Percentiles rank a stretch among this genome's conserved stretches.
These are phyloP conservation scores for Ferrisia virgata DNA, from an alignment of 2,888 invertebrate species.

Conservation along the genomic window DNA sequence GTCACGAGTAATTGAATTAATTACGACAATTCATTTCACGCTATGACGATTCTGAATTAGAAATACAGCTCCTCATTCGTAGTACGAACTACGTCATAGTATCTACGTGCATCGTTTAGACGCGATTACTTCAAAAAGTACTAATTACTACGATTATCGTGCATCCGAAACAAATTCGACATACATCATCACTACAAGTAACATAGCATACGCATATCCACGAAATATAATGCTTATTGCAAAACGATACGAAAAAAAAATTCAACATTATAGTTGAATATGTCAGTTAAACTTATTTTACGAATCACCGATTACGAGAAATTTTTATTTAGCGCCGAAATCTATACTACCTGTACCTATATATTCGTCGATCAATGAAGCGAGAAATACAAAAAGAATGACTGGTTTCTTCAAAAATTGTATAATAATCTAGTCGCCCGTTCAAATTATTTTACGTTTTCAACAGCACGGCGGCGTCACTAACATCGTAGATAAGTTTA, in stretches of 20 bases:
- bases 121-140: background rate
- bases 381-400: constrained; percentile 23
- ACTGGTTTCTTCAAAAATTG: background rate
- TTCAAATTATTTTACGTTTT: background rate
- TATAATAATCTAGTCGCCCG: background rate
- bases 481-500: too few species aligned
- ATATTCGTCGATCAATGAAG: constrained; percentile 11
- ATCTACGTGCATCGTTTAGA: too few species aligned
- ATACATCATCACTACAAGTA: too few species aligned
- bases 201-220: background rate
- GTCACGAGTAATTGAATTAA: background rate
- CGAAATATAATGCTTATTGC: background rate
- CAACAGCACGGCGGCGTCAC: too few species aligned
- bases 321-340: constrained; percentile 12
- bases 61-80: too few species aligned
- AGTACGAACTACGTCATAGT: too few species aligned
- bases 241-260: background rate
- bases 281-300: constrained; percentile 21
- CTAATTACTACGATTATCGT: too few species aligned
- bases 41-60: background rate
- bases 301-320: constrained; percentile 11
- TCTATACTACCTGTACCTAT: too few species aligned
- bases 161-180: background rate
- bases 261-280: background rate
- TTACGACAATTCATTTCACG: background rate